Base-by-base conservation (phyloP, 2,888 invertebrate genomes). In the Trichopoda pennipes region DNA sequence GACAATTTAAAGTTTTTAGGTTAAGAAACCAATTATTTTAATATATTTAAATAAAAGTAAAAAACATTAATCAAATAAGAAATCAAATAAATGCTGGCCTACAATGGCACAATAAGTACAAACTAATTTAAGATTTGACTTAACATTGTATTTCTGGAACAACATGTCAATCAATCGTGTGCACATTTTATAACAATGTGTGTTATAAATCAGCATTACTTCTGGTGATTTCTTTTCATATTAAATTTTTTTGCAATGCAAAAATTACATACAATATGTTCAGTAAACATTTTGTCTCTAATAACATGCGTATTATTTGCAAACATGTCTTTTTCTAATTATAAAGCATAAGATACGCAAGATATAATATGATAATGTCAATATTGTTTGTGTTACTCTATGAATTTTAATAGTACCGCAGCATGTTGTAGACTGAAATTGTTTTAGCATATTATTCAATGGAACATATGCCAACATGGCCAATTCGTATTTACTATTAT, bases 361-460 rank as follows among this genome's bases (percentile, higher is more conserved):
- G 38, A 4, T 42, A 4, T 51, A 60, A 44, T 53, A 76, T 28
- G 23, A 61, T 53, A 44, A 73, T 73, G 38, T 12, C 38, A 38
- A 1, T 28, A 28, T 28, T 28, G 21, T 55, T 77, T 55, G 47
- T 56, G 35, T 32, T 72, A 28, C 44, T 51, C 7, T 49, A 19
- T 63, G 17, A 44, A 17, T 60, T 21, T n/a, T 64, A 38, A 66
- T 70, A 70, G 42, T 49, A 56, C 49, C 16, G 17, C 63, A 53
- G 2, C 42, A 72, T 58, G 53, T 58, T 64, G 72, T 23, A 63
- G 56, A 63, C 35, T 10, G 8, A 7, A 70, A 51, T 58, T 44
- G 2, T 2, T 38, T 14, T 1, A 4, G n/a, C 21, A 69, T 58
- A 68, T 61, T 58, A 17, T 12, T 60, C 23, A 51, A 78, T 60